Conservation (phyloP, 2,113 vertebrate genomes). For the Melierax canorus region DNA sequence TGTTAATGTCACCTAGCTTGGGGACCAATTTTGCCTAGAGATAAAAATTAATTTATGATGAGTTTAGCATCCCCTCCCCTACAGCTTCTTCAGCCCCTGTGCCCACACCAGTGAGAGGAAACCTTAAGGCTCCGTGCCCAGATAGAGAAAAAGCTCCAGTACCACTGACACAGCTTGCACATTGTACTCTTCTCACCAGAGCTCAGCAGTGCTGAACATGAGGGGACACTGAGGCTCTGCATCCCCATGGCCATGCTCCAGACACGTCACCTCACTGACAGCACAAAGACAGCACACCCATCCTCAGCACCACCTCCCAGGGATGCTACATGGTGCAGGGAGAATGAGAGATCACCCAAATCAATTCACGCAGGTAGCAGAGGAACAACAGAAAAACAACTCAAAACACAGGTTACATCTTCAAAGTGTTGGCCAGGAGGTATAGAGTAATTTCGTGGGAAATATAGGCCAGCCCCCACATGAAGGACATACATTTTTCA, state of each 20-base stretch:
- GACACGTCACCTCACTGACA: rapidly evolving
- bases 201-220: not conserved
- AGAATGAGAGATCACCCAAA: not conserved
- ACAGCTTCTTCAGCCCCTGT: not conserved
- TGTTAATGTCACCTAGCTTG: not conserved
- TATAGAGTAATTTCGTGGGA: not conserved
- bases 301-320: not conserved
- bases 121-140: not conserved
- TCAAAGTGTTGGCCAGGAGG: constrained; percentile 7
- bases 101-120: not conserved
- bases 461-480: not conserved
- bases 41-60: not conserved
- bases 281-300: not conserved
- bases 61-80: not conserved
- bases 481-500: constrained; percentile 7
- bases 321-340: not conserved
- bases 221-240: not conserved
- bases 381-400: not conserved
- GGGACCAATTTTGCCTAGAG: not conserved
- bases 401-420: not conserved
- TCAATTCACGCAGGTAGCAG: not conserved
- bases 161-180: not conserved
- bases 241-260: not conserved
- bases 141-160: not conserved
- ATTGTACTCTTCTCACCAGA: not conserved